Evolutionary conservation across 2,888 invertebrate species (phyloP), one percentile per base, ranked within the genome.

Genomic region (Plusia festucae): DNA sequence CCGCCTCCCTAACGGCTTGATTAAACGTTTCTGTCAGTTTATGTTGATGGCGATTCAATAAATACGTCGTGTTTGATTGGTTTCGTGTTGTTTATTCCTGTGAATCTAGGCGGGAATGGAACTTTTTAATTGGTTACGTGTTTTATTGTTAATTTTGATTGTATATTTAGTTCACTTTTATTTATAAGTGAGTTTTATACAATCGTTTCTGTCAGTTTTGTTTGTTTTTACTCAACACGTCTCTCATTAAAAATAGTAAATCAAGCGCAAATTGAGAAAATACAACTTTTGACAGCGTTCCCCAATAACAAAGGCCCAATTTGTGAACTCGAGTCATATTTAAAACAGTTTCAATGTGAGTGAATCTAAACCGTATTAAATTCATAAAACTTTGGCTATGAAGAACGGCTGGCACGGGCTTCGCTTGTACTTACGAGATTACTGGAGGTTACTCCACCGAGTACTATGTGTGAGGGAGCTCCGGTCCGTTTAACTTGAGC

Each of bases 1-100:
- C 18, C 44, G 49, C 56, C 32, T 16, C 16, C n/a, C 53, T 61
- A 62, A 67, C 18, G 62, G 53, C 46, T 62, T 68, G 44, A 72
- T 73, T 63, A 54, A 46, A 59, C 27, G 13, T 52, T n/a, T n/a
- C n/a, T 20, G 54, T 32, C 57, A 53, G 13, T 30, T 22, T 27
- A 32, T 22, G 18, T 55, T 54, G 46, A 18, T 20, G 20, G 40
- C 18, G 18, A 13, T 20, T 13, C 8, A 8, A 54, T 27, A 60
- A 18, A 53, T 53, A 16, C 32, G 53, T 13, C 46, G 16, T 53
- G 49, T 20, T 24, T 16, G 13, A 27, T 49, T 49, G 20, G 11
- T 49, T 49, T 11, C 20, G 20, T 18, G 16, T 20, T 20, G 46
- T 49, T 46, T 9, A 15, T 34, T 34, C 6, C n/a, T n/a, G 40